These are phyloP conservation scores for Manis pentadactyla DNA, from an alignment of 2,797 vertebrate genomes.

Conservation along the genomic window DNA sequence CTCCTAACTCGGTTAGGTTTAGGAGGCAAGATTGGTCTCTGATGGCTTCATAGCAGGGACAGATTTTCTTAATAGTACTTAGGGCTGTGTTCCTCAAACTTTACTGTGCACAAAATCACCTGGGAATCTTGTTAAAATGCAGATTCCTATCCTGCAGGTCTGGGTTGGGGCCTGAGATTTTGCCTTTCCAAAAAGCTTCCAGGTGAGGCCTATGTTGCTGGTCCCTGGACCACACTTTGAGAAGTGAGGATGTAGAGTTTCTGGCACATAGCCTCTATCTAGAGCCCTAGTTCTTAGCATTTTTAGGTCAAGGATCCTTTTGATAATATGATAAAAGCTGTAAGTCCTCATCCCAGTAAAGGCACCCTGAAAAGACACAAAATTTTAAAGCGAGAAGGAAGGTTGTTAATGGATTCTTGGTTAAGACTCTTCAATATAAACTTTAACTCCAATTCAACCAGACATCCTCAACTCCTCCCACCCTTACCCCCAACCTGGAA, in stretches of 20 bases:
- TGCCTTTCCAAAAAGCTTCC: not conserved
- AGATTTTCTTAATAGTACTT: not conserved
- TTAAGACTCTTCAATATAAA: constrained; percentile 28
- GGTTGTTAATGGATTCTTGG: not conserved
- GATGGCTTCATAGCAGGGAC: not conserved
- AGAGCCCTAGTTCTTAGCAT: not conserved
- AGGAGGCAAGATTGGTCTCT: not conserved
- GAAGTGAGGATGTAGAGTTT: not conserved
- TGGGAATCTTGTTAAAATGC: not conserved
- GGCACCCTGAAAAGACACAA: not conserved
- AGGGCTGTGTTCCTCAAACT: not conserved
- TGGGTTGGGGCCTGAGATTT: not conserved
- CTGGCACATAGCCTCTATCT: not conserved
- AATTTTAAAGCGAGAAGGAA: not conserved
- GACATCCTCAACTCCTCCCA: not conserved
- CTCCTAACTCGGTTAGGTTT: not conserved
- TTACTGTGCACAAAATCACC: not conserved
- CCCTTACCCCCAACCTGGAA: not conserved
- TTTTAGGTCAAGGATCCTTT: not conserved
- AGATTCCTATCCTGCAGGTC: not conserved
- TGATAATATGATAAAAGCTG: not conserved
- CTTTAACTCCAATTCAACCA: not conserved
- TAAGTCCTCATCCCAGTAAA: constrained; percentile 1
- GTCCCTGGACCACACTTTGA: not conserved
- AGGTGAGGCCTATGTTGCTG: too few species aligned